Percentiles rank a stretch among this genome's conserved stretches.
Evolutionary conservation across 2,113 vertebrate species (phyloP).

Genomic region (Cyprinus carpio): DNA sequence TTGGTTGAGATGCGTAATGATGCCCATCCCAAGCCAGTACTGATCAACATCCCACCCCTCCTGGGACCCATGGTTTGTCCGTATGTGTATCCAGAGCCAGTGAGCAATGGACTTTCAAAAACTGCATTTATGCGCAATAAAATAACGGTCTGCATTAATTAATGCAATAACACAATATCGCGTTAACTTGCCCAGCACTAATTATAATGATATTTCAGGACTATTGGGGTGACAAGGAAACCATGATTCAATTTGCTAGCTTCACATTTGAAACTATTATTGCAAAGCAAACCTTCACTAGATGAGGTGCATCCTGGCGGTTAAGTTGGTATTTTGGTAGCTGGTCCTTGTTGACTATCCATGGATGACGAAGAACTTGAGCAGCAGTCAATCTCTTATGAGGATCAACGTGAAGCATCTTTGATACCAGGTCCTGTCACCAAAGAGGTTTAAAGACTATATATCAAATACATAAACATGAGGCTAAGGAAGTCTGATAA

Average conservation of each 20-base stretch:
- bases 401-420: constrained; percentile 90
- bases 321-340: constrained; percentile 87
- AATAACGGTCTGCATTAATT: too few relatives aligned
- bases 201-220: neutral
- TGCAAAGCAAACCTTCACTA: constrained; percentile 80
- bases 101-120: too few relatives aligned
- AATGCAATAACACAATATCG: too few relatives aligned
- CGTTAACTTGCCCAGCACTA: too few relatives aligned
- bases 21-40: too few relatives aligned
- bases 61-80: too few relatives aligned
- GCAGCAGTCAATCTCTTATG: constrained; percentile 86
- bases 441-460: neutral
- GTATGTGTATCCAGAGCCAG: too few relatives aligned
- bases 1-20: too few relatives aligned
- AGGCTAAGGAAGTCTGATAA: neutral
- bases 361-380: constrained; percentile 85
- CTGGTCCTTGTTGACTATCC: constrained; percentile 88
- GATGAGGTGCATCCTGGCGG: constrained; percentile 85
- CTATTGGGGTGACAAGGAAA: neutral
- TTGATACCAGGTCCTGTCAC: constrained; percentile 84
- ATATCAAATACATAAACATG: neutral
- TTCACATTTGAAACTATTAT: neutral
- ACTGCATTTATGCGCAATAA: too few relatives aligned
- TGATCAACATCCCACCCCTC: too few relatives aligned
- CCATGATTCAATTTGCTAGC: neutral